A percentile compares a stretch with the other conserved stretches of the same genome.
Conservation (phyloP, 2,797 vertebrate genomes). For the Rhinichthys osculus region DNA sequence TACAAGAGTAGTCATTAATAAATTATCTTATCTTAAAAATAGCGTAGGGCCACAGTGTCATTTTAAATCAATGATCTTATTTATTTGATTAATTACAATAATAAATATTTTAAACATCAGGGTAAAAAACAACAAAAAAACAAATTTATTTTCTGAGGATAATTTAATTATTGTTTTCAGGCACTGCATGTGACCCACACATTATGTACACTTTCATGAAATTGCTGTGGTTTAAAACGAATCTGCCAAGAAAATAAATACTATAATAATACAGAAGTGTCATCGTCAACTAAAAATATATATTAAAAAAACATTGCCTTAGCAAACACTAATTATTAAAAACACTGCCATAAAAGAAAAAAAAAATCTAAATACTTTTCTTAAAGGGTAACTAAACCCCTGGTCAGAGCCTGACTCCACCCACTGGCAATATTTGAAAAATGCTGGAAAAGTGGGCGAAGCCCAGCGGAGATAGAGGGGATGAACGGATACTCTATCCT, state of each 20-base stretch:
- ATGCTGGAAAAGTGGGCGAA: no score
- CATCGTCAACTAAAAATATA: background rate
- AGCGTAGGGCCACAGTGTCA: background rate
- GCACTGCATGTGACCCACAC: background rate
- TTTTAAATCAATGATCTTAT: background rate
- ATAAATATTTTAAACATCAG: background rate
- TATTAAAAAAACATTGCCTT: background rate
- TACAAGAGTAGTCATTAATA: background rate
- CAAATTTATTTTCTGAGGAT: background rate
- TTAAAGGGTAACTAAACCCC: background rate
- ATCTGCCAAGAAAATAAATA: background rate
- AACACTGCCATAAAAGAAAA: background rate
- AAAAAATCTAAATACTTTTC: background rate
- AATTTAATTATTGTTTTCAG: background rate
- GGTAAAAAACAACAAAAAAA: background rate
- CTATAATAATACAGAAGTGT: no score
- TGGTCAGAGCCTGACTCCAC: no score
- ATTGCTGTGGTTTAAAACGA: background rate
- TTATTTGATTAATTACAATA: background rate
- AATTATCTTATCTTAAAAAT: background rate
- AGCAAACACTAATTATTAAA: background rate
- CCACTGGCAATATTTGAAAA: no score
- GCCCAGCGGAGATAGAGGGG: no score
- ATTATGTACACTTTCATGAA: background rate
- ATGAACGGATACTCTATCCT: no score